Evolutionary conservation across 2,797 vertebrate species (phyloP).

Genomic region (Amphiprion clarkii): DNA sequence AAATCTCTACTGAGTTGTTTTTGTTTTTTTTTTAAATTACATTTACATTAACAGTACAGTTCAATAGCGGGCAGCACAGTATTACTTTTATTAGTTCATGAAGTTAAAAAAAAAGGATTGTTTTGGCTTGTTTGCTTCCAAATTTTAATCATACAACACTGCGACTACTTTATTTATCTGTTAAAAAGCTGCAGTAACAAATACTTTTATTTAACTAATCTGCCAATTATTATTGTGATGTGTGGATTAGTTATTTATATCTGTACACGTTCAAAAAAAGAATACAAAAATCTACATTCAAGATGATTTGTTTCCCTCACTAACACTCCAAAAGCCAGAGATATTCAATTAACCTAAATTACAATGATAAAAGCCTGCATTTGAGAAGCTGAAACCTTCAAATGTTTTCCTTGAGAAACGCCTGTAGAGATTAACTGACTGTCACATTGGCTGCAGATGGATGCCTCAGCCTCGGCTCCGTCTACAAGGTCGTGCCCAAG

Average conservation of each 20-base stretch:
- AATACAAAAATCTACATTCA: neutral
- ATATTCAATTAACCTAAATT: neutral
- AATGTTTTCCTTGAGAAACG: neutral
- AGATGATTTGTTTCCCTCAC: neutral
- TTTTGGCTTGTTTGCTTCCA: neutral
- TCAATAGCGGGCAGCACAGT: neutral
- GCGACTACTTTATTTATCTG: neutral
- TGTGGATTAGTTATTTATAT: neutral
- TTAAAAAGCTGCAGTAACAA: neutral
- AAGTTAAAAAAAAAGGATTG: neutral
- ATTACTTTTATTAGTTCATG: constrained; percentile 22
- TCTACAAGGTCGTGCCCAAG: neutral
- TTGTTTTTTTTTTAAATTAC: constrained; percentile 16
- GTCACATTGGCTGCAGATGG: neutral
- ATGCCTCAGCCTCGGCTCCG: neutral
- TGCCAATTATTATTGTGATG: neutral
- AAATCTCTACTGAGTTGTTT: constrained; percentile 6
- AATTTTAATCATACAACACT: neutral
- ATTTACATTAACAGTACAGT: constrained; percentile 5
- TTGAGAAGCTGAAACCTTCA: neutral
- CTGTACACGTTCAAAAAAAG: neutral
- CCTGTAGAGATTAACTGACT: neutral
- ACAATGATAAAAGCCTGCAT: neutral
- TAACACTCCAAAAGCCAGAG: neutral
- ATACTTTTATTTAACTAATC: neutral